Evolutionary conservation across 1,140 invertebrate species (phyloP), one percentile per base, ranked within the genome.

Genomic region (Nephotettix cincticeps): DNA sequence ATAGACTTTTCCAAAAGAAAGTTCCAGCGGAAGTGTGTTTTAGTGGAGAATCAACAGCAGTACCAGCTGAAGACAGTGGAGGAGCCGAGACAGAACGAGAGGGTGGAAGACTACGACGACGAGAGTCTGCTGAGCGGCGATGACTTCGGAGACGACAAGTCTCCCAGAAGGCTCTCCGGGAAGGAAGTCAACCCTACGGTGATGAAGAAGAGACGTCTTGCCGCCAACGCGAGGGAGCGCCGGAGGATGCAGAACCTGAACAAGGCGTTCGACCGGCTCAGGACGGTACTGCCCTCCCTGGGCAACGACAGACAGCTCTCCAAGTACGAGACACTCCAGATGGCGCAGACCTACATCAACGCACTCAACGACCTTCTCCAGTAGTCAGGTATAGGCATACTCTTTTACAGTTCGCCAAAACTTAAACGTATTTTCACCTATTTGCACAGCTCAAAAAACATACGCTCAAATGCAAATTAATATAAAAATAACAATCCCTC

Each of bases 251-350:
- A 97, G 81, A 96, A 94, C 80, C 83, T 98, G 54, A 98, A 98
- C 79, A 91, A 93, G 72, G 96, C 96, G 0, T 98, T 98, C 78
- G 96, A 98, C 79, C 85, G 91, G 68, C 86, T 99, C 0, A 85
- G 97, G 43, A 88, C 91, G 1, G 96, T 97, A 73, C 84, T 99
- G 2, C 96, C 96, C 0, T 93, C 93, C 0, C 83, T 97, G 29
- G 94, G 93, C 0, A 93, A 95, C 75, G 93, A 98, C 78, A 86
- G 94, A 28, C 94, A 98, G 78, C 83, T 98, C 2, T 98, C 95
- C 25, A 99, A 99, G 80, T 98, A 96, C 81, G 97, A 99, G 81
- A 98, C 96, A 0, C 83, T 99, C 0, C 95, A 98, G 83, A 98
- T 98, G 96, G 97, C 97, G 0, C 96, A 98, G 78, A 95, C 92